Evolutionary conservation across 2,888 invertebrate genomes (phyloP).

Genomic region (Stegophylla sp.): DNA sequence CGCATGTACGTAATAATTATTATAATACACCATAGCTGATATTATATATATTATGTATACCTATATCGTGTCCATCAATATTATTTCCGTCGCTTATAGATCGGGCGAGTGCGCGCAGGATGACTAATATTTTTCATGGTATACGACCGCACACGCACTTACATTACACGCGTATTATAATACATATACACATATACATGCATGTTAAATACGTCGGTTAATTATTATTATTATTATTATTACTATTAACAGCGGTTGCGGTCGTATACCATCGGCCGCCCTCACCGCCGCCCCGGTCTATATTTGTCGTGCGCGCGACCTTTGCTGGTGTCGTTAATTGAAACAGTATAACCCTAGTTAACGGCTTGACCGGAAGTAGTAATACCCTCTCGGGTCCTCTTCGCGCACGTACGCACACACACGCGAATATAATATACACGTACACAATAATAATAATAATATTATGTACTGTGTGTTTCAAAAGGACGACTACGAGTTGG

Average conservation of each 20-base stretch:
- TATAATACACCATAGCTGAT: no score
- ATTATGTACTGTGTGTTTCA: no score
- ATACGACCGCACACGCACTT: neutral
- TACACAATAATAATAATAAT: no score
- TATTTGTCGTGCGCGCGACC: neutral
- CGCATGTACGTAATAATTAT: no score
- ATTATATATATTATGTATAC: no score
- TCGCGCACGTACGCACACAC: neutral
- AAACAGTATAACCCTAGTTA: slow-evolving; percentile 53
- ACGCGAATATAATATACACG: neutral
- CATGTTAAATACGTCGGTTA: neutral
- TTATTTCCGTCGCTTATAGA: no score
- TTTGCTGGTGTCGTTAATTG: slow-evolving; percentile 44
- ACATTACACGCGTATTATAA: neutral
- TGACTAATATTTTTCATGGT: no score
- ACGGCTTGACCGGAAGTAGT: slow-evolving; percentile 54
- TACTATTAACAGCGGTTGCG: neutral
- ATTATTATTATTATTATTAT: slow-evolving; percentile 18
- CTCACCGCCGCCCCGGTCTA: neutral
- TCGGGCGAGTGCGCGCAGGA: no score
- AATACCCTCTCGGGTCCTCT: neutral
- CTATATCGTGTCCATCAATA: no score
- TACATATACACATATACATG: neutral
- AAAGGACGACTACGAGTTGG: no score
- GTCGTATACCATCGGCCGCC: neutral